These are phyloP conservation scores for Polylopha cassiicola DNA, from an alignment of 2,888 invertebrate genomes.

Conservation along the genomic window DNA sequence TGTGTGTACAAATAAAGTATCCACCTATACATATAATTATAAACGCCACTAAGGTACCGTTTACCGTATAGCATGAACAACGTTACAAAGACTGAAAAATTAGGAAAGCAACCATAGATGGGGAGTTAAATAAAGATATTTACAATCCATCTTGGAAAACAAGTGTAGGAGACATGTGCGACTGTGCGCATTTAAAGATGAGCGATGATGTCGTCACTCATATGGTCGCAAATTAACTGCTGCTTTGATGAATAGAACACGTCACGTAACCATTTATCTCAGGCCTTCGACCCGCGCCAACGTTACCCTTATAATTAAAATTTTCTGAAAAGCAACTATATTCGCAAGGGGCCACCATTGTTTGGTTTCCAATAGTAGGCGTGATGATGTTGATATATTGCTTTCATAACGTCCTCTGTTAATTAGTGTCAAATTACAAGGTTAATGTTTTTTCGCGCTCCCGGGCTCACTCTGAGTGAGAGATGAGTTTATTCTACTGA, in stretches of 20 bases:
- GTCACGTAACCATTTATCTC: constrained; percentile 41
- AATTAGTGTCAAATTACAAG: constrained; percentile 69
- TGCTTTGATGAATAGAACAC: constrained; percentile 66
- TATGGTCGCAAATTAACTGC: constrained; percentile 72
- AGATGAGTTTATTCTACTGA: constrained; percentile 24
- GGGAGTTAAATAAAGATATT: too few relatives aligned
- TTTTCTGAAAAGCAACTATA: constrained; percentile 25
- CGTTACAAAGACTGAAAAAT: too few relatives aligned
- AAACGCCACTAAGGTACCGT: too few relatives aligned
- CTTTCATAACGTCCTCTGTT: constrained; percentile 64
- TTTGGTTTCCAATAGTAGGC: constrained; percentile 48
- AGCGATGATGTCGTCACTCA: constrained; percentile 70
- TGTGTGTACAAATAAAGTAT: constrained; percentile 19
- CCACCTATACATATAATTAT: background rate
- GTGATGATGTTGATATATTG: constrained; percentile 65
- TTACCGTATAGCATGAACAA: too few relatives aligned
- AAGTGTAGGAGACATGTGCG: constrained; percentile 55
- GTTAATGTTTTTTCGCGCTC: constrained; percentile 54
- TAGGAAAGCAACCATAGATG: too few relatives aligned
- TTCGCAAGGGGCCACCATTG: constrained; percentile 32
- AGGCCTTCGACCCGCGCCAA: constrained; percentile 35
- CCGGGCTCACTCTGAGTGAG: constrained; percentile 22
- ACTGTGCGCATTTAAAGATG: constrained; percentile 52
- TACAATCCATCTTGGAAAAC: constrained; percentile 3
- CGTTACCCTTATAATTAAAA: constrained; percentile 22